These are phyloP conservation scores for Atlantisia rogersi DNA, from an alignment of 2,113 vertebrate genomes.

Conservation along the genomic window DNA sequence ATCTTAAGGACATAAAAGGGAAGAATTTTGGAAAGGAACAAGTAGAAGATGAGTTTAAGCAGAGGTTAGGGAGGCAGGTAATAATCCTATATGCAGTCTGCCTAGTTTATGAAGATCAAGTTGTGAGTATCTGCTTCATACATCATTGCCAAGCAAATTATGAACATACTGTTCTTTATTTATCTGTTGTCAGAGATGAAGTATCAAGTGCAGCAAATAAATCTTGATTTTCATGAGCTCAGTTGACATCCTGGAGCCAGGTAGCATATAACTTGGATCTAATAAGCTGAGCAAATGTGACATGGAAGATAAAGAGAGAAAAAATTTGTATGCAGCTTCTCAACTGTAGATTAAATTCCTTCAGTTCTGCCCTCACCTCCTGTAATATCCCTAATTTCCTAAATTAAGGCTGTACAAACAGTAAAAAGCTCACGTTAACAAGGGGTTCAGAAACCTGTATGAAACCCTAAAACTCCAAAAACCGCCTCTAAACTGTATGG, in stretches of 20 bases:
- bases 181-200: conserved; percentile 65
- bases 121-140: conserved; percentile 69
- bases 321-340: neutral
- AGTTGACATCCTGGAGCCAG: conserved; percentile 42
- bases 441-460: neutral
- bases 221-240: conserved; percentile 74
- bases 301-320: neutral
- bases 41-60: neutral
- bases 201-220: conserved; percentile 68
- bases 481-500: neutral
- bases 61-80: conserved; percentile 20
- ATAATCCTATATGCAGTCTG: conserved; percentile 30
- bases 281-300: conserved; percentile 51
- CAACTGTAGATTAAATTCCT: neutral
- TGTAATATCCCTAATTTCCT: neutral
- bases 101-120: conserved; percentile 66
- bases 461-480: neutral
- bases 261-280: conserved; percentile 53
- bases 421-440: neutral
- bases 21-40: neutral
- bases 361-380: neutral
- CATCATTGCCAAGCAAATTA: conserved; percentile 78
- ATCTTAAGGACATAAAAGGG: neutral
- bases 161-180: conserved; percentile 73
- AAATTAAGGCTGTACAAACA: neutral